These are phyloP conservation scores for Gila orcuttii DNA, from an alignment of 2,113 vertebrate genomes.

Conservation along the genomic window DNA sequence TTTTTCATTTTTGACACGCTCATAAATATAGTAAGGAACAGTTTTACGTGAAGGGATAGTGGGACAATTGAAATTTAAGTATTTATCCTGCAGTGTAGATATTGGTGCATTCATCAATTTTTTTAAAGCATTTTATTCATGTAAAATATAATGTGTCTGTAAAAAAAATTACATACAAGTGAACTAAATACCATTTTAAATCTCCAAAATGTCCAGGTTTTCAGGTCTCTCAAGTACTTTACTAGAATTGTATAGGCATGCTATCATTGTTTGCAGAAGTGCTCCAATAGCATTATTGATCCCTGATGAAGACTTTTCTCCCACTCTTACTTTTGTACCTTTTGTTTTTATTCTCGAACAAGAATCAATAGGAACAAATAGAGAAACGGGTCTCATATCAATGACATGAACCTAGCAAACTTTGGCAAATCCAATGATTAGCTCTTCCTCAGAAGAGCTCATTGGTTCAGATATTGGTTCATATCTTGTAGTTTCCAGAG, in stretches of 20 bases:
- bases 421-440: background rate
- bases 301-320: background rate
- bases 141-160: background rate
- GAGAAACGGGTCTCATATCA: conserved; percentile 18
- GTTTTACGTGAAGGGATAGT: background rate
- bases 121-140: background rate
- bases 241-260: background rate
- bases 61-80: background rate
- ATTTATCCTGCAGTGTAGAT: background rate
- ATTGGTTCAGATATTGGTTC: background rate
- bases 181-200: background rate
- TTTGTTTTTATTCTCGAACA: background rate
- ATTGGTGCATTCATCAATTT: background rate
- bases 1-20: background rate
- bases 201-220: background rate
- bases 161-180: background rate
- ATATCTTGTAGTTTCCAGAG: background rate
- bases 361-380: conserved; percentile 16
- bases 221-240: background rate
- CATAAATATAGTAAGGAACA: conserved; percentile 25
- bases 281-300: conserved; percentile 2
- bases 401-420: background rate
- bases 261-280: background rate
- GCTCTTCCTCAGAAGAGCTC: background rate
- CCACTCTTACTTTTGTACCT: background rate